Evolutionary conservation across 1,140 invertebrate genomes (phyloP), one percentile per base, ranked within the genome.

Genomic region (Drosophila suzukii): DNA sequence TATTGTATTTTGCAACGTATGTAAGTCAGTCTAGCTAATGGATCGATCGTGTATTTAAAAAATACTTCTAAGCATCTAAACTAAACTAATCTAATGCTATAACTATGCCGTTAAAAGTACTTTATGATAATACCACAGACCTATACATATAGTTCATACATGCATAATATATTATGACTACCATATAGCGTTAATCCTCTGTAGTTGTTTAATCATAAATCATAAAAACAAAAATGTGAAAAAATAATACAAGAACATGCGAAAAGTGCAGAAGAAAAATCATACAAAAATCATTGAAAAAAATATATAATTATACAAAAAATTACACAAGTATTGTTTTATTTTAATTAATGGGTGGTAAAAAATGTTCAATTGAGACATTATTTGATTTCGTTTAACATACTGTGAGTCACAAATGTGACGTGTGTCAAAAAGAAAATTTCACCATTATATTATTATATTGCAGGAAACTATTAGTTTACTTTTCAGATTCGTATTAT

Each of bases 131-230:
- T 75, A 75, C 53, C 72, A 65, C 60, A 78, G 54, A 78, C 53
- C 65, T 77, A 77, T 71, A 78, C 66, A 78, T 53, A 78, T 71
- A 78, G 86, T 71, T 78, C 72, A 81, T 84, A 89, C 61, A 83
- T 80, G 65, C 76, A 88, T 88, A 78, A 54, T 46, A 75, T 75
- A 66, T 15, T 83, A 79, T 59, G 59, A 83, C 43, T 75, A 89
- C 77, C 84, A 89, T 84, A 84, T 89, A 89, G 84, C 78, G 84
- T 89, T 89, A 89, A 89, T 89, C 80, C 77, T 88, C 81, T 75
- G 84, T 89, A 89, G 84, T 84, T 81, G 85, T 89, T 89, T 89
- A 88, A 82, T 80, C 73, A 61, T 88, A 79, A 86, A 75, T 72
- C 84, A 61, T 75, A 68, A 75, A 86, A 66, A 75, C 59, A 67